Conservation (phyloP, 2,113 vertebrate species). For the Genyomyrus donnyi region DNA sequence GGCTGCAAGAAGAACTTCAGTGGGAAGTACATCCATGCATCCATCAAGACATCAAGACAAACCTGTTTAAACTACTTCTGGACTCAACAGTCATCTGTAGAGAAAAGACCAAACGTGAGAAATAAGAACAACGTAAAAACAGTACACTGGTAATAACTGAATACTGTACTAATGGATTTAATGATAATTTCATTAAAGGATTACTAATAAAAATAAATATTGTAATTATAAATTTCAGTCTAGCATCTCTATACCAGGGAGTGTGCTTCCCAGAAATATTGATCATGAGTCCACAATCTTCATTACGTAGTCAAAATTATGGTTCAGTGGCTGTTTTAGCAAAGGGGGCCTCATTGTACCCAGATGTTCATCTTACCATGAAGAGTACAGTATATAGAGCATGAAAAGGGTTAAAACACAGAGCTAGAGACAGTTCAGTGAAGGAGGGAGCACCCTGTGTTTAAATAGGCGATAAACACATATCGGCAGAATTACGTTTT, state of each 20-base stretch:
- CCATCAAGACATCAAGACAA: background rate
- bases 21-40: background rate
- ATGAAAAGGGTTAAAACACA: conserved; percentile 17
- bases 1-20: background rate
- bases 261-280: background rate
- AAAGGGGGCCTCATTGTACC: background rate
- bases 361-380: background rate
- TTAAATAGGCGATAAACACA: background rate
- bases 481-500: background rate
- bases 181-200: background rate
- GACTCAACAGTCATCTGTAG: background rate
- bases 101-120: background rate
- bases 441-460: background rate
- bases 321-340: background rate
- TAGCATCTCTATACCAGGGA: background rate
- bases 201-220: background rate
- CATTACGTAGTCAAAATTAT: background rate
- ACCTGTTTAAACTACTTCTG: background rate
- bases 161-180: background rate
- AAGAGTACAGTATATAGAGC: conserved; percentile 14
- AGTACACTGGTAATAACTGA: background rate
- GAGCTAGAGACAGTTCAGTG: background rate
- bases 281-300: background rate
- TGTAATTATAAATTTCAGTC: background rate
- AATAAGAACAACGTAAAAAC: background rate